Conservation (phyloP, 2,888 invertebrate species). For the Stenodema calcarata region DNA sequence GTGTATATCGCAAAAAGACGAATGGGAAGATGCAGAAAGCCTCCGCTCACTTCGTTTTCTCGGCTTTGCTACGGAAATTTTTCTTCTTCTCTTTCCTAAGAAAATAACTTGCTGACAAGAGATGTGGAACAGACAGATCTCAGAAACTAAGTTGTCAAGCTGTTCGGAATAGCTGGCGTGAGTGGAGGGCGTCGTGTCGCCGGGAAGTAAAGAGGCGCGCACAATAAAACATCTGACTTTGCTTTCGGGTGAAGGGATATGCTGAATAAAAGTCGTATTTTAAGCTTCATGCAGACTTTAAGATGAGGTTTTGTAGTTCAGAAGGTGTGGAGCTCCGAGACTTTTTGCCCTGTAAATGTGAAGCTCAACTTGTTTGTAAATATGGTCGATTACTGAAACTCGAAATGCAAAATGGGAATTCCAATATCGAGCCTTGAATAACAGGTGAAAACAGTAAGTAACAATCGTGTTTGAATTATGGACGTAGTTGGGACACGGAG, state of each 20-base stretch:
- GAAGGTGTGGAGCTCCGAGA: background rate
- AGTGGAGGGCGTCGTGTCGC: background rate
- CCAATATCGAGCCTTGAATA: too few species aligned
- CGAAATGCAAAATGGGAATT: too few species aligned
- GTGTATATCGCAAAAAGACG: background rate
- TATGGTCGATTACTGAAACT: too few species aligned
- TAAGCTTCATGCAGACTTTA: background rate
- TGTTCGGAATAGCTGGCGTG: background rate
- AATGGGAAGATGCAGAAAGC: constrained; percentile 6
- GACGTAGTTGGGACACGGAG: too few species aligned
- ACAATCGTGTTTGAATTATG: too few species aligned
- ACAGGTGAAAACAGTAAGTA: too few species aligned
- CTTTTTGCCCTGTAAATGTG: background rate
- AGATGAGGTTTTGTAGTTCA: background rate
- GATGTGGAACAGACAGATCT: constrained; percentile 42
- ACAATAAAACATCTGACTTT: background rate
- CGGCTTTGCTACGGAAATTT: background rate
- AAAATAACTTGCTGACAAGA: constrained; percentile 36
- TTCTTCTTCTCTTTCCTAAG: background rate
- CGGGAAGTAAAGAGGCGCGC: background rate
- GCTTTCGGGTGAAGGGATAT: background rate
- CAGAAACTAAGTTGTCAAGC: constrained; percentile 35
- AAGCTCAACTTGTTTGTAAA: background rate
- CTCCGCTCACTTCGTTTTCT: background rate
- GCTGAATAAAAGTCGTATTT: background rate